Base-by-base conservation (phyloP, 2,888 invertebrate genomes). In the Rhaphigaster nebulosa region DNA sequence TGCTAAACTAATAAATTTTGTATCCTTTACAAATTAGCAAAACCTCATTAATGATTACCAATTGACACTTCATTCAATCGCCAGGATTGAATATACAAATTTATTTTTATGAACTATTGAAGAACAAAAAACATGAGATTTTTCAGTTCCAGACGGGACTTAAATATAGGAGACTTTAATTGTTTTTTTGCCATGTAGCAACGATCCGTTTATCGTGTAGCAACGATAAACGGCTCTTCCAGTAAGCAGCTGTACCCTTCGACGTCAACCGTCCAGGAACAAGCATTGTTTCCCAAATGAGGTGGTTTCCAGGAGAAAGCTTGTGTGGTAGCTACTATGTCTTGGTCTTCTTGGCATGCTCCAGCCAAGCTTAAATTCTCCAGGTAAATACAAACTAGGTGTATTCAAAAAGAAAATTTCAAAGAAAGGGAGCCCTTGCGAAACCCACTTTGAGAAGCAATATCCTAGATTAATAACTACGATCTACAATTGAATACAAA, bases 251-350 rank as follows among this genome's bases (percentile, higher is more conserved):
- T 76, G 70, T 38, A 76, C 34, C 38, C 34, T 8, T 29, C 70
- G 70, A 76, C 38, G 70, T 38, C 70, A 76, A 76, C 70, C 34
- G 20, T 23, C 20, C 70, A 38, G 70, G 70, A 76, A 76, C 70
- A 76, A 38, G 70, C 38, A 76, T 76, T 76, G 70, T 76, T 76
- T 76, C 34, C 70, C 70, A 76, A 76, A 76, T 76, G 70, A 76
- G 70, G 70, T 29, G 70, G 70, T 76, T 76, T 76, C 70, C 70
- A 76, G 34, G 70, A 76, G 70, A 76, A 76, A 76, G 70, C 70
- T 76, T 20, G 70, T 76, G 8, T 76, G 8, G 70, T 76, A 38
- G 20, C 38, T 34, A 34, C 34, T 76, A 23, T 38, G 65, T 65
- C 65, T 15, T 65, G 70, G 34, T 34, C 65, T 65, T n/a, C 60